Evolutionary conservation across 2,797 vertebrate species (phyloP), one percentile per base, ranked within the genome.

Genomic region (Mus caroli): DNA sequence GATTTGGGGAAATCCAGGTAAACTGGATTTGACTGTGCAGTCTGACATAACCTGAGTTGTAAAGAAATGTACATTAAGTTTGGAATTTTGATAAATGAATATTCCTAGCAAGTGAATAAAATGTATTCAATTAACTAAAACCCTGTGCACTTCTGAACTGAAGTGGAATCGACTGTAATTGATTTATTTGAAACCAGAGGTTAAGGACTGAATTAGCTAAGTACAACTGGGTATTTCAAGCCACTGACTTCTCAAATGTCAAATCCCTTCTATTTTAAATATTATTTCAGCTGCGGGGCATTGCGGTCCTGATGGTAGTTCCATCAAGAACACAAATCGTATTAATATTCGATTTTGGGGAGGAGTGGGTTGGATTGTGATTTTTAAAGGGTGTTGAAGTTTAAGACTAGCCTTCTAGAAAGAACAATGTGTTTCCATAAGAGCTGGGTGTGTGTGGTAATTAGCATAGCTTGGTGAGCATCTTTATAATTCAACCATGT

Each of bases 181-280:
- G 99, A 99, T 99, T 99, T 99, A 99, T 99, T 99, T 99, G 98
- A 99, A 99, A 99, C 99, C 99, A 99, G 99, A 99, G 98, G 99
- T 99, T 99, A 99, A 99, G 99, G 99, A 99, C 99, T 99, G 99
- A 99, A 99, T 99, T 99, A 99, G 98, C 98, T 99, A 99, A 99
- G 99, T 99, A 99, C 99, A 99, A 99, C 99, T 99, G 99, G 99
- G 99, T 99, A 99, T 99, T 99, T 99, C 99, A 99, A 99, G 99
- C 99, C 98, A 99, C 99, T 99, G 99, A 99, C 99, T 99, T 99
- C 99, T 99, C 99, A 99, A 99, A 99, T 99, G 99, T 99, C 99
- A 99, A 98, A 98, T 98, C 98, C 98, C 97, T 98, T 99, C 98
- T 98, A 99, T 99, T 99, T 99, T 98, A 99, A 99, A 99, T 99